Evolutionary conservation across 2,888 invertebrate species (phyloP).

Genomic region (Heliconius hortense): DNA sequence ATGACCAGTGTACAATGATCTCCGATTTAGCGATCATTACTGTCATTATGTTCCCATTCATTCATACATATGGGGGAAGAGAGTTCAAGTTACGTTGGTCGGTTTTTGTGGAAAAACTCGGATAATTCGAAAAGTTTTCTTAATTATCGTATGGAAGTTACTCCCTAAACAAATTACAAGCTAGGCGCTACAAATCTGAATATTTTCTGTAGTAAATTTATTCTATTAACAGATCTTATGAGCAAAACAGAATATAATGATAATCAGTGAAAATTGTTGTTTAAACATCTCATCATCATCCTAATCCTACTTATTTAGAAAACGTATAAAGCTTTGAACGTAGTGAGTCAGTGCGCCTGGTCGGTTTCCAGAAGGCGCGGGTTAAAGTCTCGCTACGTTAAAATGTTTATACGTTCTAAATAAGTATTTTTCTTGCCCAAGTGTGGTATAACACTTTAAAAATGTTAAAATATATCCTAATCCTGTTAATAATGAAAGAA

Average conservation of each 20-base stretch:
- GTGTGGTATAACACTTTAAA: too few relatives aligned
- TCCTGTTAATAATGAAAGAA: too few relatives aligned
- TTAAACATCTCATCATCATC: too few relatives aligned
- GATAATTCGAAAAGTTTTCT: slow-evolving; percentile 79
- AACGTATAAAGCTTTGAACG: too few relatives aligned
- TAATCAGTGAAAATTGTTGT: background rate
- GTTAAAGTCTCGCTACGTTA: too few relatives aligned
- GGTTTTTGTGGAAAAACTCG: slow-evolving; percentile 70
- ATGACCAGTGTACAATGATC: slow-evolving; percentile 56
- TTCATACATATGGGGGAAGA: slow-evolving; percentile 45
- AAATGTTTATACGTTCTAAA: too few relatives aligned
- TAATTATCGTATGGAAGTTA: slow-evolving; percentile 77
- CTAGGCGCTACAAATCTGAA: slow-evolving; percentile 54
- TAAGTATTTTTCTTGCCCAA: too few relatives aligned
- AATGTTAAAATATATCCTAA: too few relatives aligned
- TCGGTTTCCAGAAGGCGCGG: too few relatives aligned
- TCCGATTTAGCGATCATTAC: slow-evolving; percentile 42
- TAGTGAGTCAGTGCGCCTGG: too few relatives aligned
- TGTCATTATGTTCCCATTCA: slow-evolving; percentile 33
- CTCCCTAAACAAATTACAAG: slow-evolving; percentile 77
- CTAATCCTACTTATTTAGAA: too few relatives aligned
- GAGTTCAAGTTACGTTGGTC: slow-evolving; percentile 53
- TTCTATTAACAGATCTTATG: background rate
- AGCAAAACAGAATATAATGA: background rate
- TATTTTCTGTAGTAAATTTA: slow-evolving; percentile 7